These are phyloP conservation scores for Sceloporus tristichus DNA, from an alignment of 2,113 vertebrate genomes.

Conservation along the genomic window DNA sequence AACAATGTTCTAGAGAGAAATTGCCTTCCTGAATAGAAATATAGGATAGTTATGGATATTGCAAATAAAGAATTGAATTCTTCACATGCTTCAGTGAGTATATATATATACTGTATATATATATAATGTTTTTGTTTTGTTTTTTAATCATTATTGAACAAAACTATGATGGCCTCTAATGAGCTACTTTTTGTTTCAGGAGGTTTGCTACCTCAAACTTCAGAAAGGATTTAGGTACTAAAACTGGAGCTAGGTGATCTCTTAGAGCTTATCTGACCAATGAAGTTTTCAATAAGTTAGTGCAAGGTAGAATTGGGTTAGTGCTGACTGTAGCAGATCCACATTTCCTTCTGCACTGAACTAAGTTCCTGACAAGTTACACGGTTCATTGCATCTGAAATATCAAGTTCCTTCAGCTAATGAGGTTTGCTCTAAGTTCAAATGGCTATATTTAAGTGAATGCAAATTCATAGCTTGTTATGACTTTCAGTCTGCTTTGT, in stretches of 20 bases:
- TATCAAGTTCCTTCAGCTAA: not conserved
- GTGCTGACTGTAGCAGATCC: not conserved
- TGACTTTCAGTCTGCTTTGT: not conserved
- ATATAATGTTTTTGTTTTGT: no score
- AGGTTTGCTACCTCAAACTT: slow-evolving; percentile 16
- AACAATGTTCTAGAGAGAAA: slow-evolving; percentile 77
- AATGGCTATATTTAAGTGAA: not conserved
- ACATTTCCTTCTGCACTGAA: not conserved
- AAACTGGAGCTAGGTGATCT: not conserved
- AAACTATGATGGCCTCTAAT: slow-evolving; percentile 1
- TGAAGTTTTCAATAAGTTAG: not conserved
- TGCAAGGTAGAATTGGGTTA: not conserved
- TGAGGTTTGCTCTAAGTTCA: not conserved
- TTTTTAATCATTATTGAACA: slow-evolving; percentile 1
- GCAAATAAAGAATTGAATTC: slow-evolving; percentile 86
- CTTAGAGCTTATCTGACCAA: slow-evolving; percentile 5
- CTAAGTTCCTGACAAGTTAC: not conserved
- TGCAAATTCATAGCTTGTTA: not conserved
- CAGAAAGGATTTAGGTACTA: slow-evolving; percentile 1
- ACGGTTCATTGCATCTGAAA: not conserved
- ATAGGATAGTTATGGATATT: slow-evolving; percentile 84
- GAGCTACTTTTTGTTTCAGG: not conserved
- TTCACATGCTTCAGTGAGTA: slow-evolving; percentile 84
- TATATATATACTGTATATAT: slow-evolving; percentile 78
- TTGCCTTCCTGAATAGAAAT: slow-evolving; percentile 81